Evolutionary conservation across 2,888 invertebrate genomes (phyloP).

Genomic region (Phalera bucephala): DNA sequence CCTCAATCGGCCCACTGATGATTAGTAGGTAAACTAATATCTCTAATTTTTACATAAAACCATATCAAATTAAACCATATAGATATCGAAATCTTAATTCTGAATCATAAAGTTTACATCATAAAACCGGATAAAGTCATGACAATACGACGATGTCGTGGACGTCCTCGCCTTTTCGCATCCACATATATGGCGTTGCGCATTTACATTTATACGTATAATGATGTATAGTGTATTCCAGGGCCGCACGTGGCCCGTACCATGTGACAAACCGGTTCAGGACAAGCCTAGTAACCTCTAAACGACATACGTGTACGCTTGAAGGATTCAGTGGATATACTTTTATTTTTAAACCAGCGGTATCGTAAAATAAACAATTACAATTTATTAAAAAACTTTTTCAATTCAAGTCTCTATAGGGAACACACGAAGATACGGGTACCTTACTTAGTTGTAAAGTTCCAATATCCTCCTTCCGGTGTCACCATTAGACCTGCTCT

Average conservation of each 20-base stretch:
- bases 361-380: background rate
- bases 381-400: too few relatives aligned
- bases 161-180: slow-evolving; percentile 24
- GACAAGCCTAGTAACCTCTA: slow-evolving; percentile 80
- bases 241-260: slow-evolving; percentile 75
- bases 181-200: slow-evolving; percentile 17
- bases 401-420: too few relatives aligned
- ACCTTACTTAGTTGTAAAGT: too few relatives aligned
- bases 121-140: slow-evolving; percentile 38
- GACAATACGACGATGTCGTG: slow-evolving; percentile 33
- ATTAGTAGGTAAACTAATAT: too few relatives aligned
- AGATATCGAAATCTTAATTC: background rate
- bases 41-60: too few relatives aligned
- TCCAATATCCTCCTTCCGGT: too few relatives aligned
- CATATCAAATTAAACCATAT: too few relatives aligned
- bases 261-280: slow-evolving; percentile 80
- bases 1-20: too few relatives aligned
- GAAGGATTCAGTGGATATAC: slow-evolving; percentile 58
- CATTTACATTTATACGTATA: slow-evolving; percentile 27
- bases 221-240: slow-evolving; percentile 45
- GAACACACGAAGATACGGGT: too few relatives aligned
- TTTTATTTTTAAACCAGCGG: slow-evolving; percentile 44
- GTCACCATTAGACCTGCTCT: too few relatives aligned
- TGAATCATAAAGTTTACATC: slow-evolving; percentile 10
- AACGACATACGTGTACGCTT: slow-evolving; percentile 67